Evolutionary conservation across 1,140 invertebrate genomes (phyloP).

Genomic region (Gonatopus flavifemur): DNA sequence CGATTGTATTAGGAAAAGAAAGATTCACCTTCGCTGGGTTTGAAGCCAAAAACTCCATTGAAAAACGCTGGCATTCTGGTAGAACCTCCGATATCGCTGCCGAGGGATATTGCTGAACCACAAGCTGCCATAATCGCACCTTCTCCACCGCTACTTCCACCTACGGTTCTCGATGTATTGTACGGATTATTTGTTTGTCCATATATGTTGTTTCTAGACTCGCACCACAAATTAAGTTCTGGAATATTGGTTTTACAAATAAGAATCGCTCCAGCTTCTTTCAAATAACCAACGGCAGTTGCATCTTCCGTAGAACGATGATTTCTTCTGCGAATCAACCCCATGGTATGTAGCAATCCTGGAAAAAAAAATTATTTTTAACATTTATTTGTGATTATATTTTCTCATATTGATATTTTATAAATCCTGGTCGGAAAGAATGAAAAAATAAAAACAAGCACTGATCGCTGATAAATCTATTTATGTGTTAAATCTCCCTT

Average conservation of each 20-base stretch:
- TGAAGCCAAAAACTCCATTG: conserved; percentile 92
- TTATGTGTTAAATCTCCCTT: too few species aligned
- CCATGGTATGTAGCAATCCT: conserved; percentile 70
- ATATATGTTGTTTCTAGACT: conserved; percentile 87
- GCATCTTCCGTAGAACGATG: conserved; percentile 71
- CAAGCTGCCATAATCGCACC: conserved; percentile 72
- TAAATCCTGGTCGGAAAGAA: too few species aligned
- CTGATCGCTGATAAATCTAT: too few species aligned
- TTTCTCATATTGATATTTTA: too few species aligned
- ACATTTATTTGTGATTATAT: neutral
- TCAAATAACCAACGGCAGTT: conserved; percentile 72
- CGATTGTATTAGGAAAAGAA: too few species aligned
- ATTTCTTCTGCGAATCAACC: conserved; percentile 61
- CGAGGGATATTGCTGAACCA: conserved; percentile 83
- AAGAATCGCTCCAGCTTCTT: conserved; percentile 82
- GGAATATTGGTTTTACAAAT: conserved; percentile 92
- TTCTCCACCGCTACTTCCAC: conserved; percentile 86
- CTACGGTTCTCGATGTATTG: conserved; percentile 76
- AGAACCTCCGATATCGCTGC: conserved; percentile 91
- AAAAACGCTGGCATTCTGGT: conserved; percentile 93
- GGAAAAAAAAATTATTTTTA: conserved; percentile 6
- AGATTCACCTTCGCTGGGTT: conserved; percentile 72
- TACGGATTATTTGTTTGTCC: conserved; percentile 94
- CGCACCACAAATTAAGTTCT: conserved; percentile 84
- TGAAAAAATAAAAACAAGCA: conserved; percentile 1